phyloP scores from a whole-genome alignment of 2,797 vertebrate species.

The Myripristis jacobus region DNA sequence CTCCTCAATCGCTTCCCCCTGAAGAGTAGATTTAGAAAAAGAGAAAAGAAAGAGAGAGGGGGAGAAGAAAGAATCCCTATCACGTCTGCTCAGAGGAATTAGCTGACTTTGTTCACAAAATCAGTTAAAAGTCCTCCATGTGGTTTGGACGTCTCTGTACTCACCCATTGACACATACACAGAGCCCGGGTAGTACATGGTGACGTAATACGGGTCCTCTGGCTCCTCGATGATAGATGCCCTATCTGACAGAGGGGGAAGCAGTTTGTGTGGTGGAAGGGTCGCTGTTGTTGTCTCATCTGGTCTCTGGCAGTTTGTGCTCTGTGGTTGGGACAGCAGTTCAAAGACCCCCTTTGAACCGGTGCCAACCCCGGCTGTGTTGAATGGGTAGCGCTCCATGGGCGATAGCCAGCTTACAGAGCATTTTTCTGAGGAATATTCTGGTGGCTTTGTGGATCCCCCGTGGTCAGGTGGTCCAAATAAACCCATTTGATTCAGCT shows the following conservation, averaged over 20 bases:
- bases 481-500: conserved; percentile 36
- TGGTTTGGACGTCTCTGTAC: conserved; percentile 56
- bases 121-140: conserved; percentile 11
- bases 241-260: conserved; percentile 46
- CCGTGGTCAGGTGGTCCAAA: conserved; percentile 30
- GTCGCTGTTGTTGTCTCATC: conserved; percentile 26
- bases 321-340: conserved; percentile 33
- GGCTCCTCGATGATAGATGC: conserved; percentile 62
- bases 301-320: conserved; percentile 42
- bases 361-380: conserved; percentile 55
- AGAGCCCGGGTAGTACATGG: conserved; percentile 72
- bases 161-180: conserved; percentile 77
- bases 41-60: not conserved
- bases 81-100: conserved; percentile 4
- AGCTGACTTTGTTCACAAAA: conserved; percentile 10
- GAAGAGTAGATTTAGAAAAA: conserved; percentile 25
- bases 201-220: conserved; percentile 75
- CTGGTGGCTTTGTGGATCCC: conserved; percentile 36
- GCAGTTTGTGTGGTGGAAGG: conserved; percentile 29
- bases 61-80: conserved; percentile 17
- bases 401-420: conserved; percentile 32
- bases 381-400: conserved; percentile 38
- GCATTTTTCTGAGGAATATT: conserved; percentile 58
- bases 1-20: not conserved
- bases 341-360: conserved; percentile 56